These are phyloP conservation scores for Elachura formosa DNA, from an alignment of 2,113 vertebrate genomes.

Conservation along the genomic window DNA sequence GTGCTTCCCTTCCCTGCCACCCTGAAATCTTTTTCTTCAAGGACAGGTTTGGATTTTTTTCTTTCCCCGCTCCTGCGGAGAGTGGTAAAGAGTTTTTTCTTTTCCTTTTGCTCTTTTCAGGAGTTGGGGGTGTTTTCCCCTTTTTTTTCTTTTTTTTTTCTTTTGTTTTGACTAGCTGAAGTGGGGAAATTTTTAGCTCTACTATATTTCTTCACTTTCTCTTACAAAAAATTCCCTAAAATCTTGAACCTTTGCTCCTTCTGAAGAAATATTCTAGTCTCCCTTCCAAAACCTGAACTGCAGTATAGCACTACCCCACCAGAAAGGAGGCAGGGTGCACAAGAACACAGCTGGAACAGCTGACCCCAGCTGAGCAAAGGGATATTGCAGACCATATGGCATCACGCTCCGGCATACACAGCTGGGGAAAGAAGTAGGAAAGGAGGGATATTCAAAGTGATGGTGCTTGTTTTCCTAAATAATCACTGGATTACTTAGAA, in stretches of 20 bases:
- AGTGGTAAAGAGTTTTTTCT: too few relatives aligned
- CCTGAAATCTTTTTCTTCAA: too few relatives aligned
- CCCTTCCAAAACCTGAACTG: background rate
- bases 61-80: too few relatives aligned
- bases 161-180: too few relatives aligned
- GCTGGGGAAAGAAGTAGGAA: background rate
- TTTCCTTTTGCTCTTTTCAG: too few relatives aligned
- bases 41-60: too few relatives aligned
- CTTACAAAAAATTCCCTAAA: background rate
- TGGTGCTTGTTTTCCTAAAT: background rate
- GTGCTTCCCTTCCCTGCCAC: too few relatives aligned
- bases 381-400: background rate
- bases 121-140: too few relatives aligned
- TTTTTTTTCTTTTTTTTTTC: too few relatives aligned
- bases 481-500: background rate
- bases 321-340: background rate
- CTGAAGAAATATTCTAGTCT: background rate
- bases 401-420: background rate
- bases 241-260: background rate
- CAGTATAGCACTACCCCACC: background rate
- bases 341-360: background rate
- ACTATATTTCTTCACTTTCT: background rate
- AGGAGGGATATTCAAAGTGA: background rate
- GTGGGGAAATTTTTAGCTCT: too few relatives aligned
- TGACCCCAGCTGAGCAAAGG: background rate